phyloP scores from a whole-genome alignment of 2,797 vertebrate genomes.

The Halcyon badia region DNA sequence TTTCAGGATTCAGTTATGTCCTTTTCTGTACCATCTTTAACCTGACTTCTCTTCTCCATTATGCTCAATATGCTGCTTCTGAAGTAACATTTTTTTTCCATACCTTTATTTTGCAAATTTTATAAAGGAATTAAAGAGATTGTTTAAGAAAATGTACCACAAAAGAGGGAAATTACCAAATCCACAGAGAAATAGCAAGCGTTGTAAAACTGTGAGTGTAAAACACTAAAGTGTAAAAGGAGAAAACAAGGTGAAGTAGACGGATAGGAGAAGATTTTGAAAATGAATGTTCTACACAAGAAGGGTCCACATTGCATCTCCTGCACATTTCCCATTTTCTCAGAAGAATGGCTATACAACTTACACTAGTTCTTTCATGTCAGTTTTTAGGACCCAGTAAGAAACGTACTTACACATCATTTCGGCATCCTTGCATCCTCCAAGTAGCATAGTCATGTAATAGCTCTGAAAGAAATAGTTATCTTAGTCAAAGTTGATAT shows the following conservation, averaged over 20 bases:
- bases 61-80: background rate
- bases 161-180: background rate
- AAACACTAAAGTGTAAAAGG: background rate
- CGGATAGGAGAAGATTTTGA: background rate
- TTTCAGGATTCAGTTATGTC: background rate
- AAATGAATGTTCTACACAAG: background rate
- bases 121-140: background rate
- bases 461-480: background rate
- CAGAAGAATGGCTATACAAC: background rate
- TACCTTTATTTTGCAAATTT: background rate
- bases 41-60: background rate
- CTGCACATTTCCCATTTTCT: background rate
- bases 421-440: background rate
- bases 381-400: background rate
- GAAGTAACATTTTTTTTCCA: background rate
- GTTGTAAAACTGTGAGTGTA: background rate
- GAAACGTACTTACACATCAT: background rate
- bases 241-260: background rate
- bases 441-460: background rate
- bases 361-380: background rate
- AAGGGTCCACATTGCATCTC: rapidly evolving
- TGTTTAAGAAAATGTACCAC: background rate
- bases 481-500: background rate
- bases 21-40: background rate
- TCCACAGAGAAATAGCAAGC: background rate